Percentiles rank a stretch among this genome's conserved stretches.
phyloP scores from a whole-genome alignment of 2,113 vertebrate species.

The Carettochelys insculpta region DNA sequence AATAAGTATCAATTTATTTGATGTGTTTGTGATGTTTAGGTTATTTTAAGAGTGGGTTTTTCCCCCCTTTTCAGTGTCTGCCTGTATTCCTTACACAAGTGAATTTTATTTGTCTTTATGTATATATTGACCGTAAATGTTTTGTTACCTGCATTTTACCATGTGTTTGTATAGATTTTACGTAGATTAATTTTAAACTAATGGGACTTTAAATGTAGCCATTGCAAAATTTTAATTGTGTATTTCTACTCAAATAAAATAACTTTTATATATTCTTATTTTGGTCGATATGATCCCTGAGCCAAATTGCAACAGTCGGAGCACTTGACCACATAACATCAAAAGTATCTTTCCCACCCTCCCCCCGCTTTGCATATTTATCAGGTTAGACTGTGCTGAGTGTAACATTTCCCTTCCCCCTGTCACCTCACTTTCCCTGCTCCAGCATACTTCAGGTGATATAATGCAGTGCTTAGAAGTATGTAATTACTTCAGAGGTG shows the following conservation, averaged over 20 bases:
- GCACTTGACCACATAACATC: not conserved
- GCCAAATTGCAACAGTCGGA: not conserved
- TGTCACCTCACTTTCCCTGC: no score
- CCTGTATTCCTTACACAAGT: not conserved
- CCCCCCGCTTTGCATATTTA: not conserved
- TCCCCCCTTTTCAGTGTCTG: not conserved
- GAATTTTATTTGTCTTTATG: conserved; percentile 3
- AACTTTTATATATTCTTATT: not conserved
- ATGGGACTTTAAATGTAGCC: conserved; percentile 14
- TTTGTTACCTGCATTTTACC: not conserved
- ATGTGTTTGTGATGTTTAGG: not conserved
- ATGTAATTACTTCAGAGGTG: not conserved
- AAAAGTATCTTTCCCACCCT: not conserved
- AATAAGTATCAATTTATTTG: not conserved
- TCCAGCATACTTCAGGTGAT: not conserved
- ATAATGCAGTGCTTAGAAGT: not conserved
- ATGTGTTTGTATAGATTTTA: conserved; percentile 47
- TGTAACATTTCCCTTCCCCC: not conserved
- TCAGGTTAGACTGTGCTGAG: not conserved
- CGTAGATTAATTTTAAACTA: conserved; percentile 52
- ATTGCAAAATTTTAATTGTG: conserved; percentile 15
- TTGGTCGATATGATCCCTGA: not conserved
- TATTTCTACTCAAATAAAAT: conserved; percentile 20
- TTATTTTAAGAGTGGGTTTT: not conserved
- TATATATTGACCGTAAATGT: conserved; percentile 29